Conservation (phyloP, 2,113 vertebrate genomes). For the Thamnophis sirtalis region DNA sequence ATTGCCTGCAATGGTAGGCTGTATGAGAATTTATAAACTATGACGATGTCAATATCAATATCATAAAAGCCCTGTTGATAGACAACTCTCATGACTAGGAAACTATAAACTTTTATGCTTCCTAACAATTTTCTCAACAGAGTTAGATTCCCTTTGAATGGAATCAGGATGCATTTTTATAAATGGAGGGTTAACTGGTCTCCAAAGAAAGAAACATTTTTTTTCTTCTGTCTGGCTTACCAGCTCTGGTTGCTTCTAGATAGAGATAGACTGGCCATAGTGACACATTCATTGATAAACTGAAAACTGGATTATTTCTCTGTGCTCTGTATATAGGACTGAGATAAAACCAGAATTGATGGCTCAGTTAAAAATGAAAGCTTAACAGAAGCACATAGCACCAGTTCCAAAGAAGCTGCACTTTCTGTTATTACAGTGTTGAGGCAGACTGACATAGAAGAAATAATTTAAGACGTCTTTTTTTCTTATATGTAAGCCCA, state of each 20-base stretch:
- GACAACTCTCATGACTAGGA: background rate
- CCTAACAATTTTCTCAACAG: background rate
- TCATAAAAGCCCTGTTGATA: background rate
- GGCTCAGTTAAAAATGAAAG: background rate
- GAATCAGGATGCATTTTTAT: background rate
- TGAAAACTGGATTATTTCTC: background rate
- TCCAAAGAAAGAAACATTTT: background rate
- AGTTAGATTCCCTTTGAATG: background rate
- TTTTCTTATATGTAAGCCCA: background rate
- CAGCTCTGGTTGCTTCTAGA: background rate
- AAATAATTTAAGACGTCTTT: background rate
- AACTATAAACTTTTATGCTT: background rate
- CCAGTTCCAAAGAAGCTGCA: background rate
- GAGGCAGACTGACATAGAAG: background rate
- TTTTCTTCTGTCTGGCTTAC: background rate
- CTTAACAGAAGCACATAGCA: background rate
- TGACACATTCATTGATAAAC: background rate
- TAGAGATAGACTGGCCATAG: background rate
- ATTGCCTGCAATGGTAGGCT: background rate
- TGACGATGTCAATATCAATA: background rate
- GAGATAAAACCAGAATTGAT: background rate
- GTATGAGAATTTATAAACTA: background rate
- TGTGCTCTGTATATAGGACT: background rate
- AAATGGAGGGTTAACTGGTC: background rate
- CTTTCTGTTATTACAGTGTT: background rate